Conservation (phyloP, 2,888 invertebrate genomes). For the Carpatolechia fugitivella region DNA sequence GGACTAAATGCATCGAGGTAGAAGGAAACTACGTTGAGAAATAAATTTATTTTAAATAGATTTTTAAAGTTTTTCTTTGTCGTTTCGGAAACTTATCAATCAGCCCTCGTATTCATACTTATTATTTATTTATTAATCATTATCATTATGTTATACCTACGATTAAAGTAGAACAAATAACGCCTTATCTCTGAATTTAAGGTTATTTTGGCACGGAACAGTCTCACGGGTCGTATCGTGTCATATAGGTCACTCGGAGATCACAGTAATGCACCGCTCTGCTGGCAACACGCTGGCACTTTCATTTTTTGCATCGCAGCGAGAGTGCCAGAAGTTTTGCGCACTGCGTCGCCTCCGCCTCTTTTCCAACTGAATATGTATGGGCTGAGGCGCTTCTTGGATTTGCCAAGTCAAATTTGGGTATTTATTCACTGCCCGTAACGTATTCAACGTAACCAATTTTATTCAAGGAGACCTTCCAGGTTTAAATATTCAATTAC, state of each 20-base stretch:
- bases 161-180: no score
- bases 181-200: no score
- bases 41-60: no score
- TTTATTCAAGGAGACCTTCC: conserved; percentile 44
- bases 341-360: conserved; percentile 65
- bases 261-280: conserved; percentile 54
- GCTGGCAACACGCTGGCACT: conserved; percentile 59
- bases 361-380: conserved; percentile 59
- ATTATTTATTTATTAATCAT: no score
- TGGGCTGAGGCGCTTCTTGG: conserved; percentile 35
- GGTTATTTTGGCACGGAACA: not conserved
- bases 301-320: conserved; percentile 75
- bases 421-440: conserved; percentile 55
- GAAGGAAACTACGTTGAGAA: no score
- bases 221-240: not conserved
- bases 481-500: conserved; percentile 14
- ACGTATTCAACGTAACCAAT: conserved; percentile 56
- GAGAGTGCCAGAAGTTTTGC: conserved; percentile 77
- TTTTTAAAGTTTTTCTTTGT: no score
- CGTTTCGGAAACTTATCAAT: no score
- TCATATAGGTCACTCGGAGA: conserved; percentile 36
- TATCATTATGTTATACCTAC: no score
- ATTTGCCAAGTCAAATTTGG: conserved; percentile 71
- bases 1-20: no score
- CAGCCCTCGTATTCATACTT: no score